Percentiles rank a stretch among this genome's conserved stretches.
phyloP scores from a whole-genome alignment of 2,113 vertebrate genomes.

The Hippocampus zosterae region DNA sequence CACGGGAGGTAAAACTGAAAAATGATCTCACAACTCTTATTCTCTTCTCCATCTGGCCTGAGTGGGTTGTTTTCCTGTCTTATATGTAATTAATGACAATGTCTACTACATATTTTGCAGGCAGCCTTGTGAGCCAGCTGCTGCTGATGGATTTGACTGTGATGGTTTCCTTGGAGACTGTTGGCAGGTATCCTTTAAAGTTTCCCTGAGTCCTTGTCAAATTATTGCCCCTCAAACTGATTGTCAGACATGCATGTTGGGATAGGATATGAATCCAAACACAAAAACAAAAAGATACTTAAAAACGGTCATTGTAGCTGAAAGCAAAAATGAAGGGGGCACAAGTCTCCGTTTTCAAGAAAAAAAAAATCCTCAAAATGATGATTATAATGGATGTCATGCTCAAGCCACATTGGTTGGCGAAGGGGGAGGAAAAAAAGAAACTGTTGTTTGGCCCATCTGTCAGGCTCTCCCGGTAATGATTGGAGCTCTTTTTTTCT shows the following conservation, averaged over 20 bases:
- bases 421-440: not conserved
- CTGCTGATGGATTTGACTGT: slow-evolving; percentile 1
- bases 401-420: not conserved
- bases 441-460: not conserved
- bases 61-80: slow-evolving; percentile 3
- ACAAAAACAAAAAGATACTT: not conserved
- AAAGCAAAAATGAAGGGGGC: not conserved
- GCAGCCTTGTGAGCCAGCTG: slow-evolving; percentile 7
- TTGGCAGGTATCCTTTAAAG: not conserved
- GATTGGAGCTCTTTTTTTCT: not conserved
- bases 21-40: not conserved
- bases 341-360: not conserved
- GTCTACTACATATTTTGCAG: not conserved
- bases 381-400: not conserved
- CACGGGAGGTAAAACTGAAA: not conserved
- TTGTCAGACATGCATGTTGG: slow-evolving; percentile 1
- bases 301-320: not conserved
- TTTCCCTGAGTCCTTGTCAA: slow-evolving; percentile 12
- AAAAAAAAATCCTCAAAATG: not conserved
- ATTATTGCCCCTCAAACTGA: not conserved
- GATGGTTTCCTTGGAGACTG: slow-evolving; percentile 6
- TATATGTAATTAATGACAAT: slow-evolving; percentile 8
- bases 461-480: not conserved
- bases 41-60: not conserved
- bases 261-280: not conserved